Base-by-base conservation (phyloP, 2,113 vertebrate genomes). In the Dicentrarchus labrax region DNA sequence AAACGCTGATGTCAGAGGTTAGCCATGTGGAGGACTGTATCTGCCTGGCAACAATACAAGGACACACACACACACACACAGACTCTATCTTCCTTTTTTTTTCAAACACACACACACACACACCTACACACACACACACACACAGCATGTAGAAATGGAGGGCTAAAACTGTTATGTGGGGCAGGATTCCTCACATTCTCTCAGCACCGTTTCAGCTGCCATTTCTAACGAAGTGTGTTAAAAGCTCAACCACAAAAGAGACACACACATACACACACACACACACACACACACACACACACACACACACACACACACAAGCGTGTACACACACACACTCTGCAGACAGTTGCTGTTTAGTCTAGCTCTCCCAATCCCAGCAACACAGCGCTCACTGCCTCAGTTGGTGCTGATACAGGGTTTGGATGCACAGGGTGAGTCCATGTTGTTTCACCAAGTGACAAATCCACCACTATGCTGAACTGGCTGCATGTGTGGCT, bases 1-100 rank as follows among this genome's bases (percentile, higher is more conserved):
- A 89, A 92, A 85, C 53, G 30, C 89, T 95, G 91, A 93, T 95
- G 92, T 94, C 93, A 93, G 93, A 92, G 91, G 93, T 93, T 86
- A 93, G 91, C 73, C 89, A 95, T 93, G 93, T 83, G 78, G 82
- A 85, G 75, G 82, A 76, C 84, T 92, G 65, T 81, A 85, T 95
- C 93, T 94, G 92, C 91, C 92, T 91, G 92, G 91, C 92, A 94
- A 93, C 92, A 93, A 91, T 73, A 87, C 90, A 88, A 89, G 74
- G 78, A 89, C 87, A 81, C 51, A 64, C 75, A 80, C 60, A 56
- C 19, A 77, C 61, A 75, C 30, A 79, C 80, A 66, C 53, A 73
- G 50, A 86, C 15, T 3, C 45, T 16, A 54, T 48, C 36, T 71
- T 51, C 57, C 15, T 56, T 38, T 38, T 38, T 38, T 70, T 60